phyloP scores from a whole-genome alignment of 2,113 vertebrate genomes.

The Bujurquina vittata region DNA sequence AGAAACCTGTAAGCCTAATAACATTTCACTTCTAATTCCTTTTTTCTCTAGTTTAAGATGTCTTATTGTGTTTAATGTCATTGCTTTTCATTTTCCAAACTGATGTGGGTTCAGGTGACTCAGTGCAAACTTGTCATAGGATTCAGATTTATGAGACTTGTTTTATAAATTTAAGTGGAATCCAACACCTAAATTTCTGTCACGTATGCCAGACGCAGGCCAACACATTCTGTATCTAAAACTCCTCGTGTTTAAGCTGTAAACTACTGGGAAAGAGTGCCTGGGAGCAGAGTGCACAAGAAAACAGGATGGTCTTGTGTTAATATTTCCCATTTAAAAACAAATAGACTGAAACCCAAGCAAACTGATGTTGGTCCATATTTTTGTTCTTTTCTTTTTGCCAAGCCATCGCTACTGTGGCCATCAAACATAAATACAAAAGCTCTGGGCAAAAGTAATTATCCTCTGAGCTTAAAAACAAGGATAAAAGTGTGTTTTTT shows the following conservation, averaged over 20 bases:
- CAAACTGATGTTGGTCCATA: constrained; percentile 33
- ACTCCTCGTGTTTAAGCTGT: not conserved
- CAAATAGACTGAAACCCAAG: constrained; percentile 42
- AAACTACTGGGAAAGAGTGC: not conserved
- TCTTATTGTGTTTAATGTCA: not conserved
- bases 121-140: not conserved
- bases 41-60: not conserved
- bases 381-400: constrained; percentile 39
- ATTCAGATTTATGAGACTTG: not conserved
- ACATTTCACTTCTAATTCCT: not conserved
- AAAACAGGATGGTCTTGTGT: constrained; percentile 47
- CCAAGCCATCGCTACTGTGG: not conserved
- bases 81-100: not conserved
- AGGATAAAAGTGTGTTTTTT: constrained; percentile 64
- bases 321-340: constrained; percentile 42
- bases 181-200: not conserved
- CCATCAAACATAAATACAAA: constrained; percentile 48
- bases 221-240: not conserved
- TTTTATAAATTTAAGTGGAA: not conserved
- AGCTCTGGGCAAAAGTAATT: constrained; percentile 43
- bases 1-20: not conserved
- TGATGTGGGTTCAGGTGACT: not conserved
- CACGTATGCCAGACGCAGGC: not conserved
- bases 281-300: constrained; percentile 2
- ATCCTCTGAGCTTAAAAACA: constrained; percentile 61